These are phyloP conservation scores for Epizoanthus illoricatus DNA, from an alignment of 92 coral and sea anemone genomes.

Conservation along the genomic window DNA sequence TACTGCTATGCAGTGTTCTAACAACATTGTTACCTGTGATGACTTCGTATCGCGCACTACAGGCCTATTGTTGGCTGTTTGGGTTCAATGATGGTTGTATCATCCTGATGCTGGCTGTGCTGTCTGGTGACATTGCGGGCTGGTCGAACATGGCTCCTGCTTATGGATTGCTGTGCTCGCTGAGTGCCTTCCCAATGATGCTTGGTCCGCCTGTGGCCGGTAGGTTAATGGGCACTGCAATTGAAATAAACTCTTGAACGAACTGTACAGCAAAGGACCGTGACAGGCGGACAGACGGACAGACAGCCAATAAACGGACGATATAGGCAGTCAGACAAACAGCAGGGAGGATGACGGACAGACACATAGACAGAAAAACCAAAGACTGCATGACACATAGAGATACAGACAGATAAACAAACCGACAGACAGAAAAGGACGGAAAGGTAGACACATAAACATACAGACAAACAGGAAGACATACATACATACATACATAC, in stretches of 20 bases:
- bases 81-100: conserved; percentile 77
- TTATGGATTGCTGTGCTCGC: conserved; percentile 61
- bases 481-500: too few relatives aligned
- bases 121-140: conserved; percentile 74
- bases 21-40: conserved; percentile 68
- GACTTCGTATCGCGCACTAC: conserved; percentile 47
- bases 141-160: conserved; percentile 64
- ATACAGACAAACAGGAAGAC: too few relatives aligned
- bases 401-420: too few relatives aligned
- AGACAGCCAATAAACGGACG: neutral
- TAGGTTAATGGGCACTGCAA: conserved; percentile 1
- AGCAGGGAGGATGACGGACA: neutral
- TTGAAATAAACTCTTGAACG: neutral
- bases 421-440: too few relatives aligned
- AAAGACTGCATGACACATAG: too few relatives aligned
- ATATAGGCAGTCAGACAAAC: neutral
- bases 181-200: conserved; percentile 73
- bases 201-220: conserved; percentile 83
- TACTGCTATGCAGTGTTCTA: conserved; percentile 65
- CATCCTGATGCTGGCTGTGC: conserved; percentile 65
- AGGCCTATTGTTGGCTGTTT: conserved; percentile 62
- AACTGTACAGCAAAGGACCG: neutral
- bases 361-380: neutral
- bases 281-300: neutral
- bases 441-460: too few relatives aligned